A percentile compares a stretch with the other conserved stretches of the same genome.
These are phyloP conservation scores for Phoenicopterus ruber DNA, from an alignment of 2,113 vertebrate genomes.

Conservation along the genomic window DNA sequence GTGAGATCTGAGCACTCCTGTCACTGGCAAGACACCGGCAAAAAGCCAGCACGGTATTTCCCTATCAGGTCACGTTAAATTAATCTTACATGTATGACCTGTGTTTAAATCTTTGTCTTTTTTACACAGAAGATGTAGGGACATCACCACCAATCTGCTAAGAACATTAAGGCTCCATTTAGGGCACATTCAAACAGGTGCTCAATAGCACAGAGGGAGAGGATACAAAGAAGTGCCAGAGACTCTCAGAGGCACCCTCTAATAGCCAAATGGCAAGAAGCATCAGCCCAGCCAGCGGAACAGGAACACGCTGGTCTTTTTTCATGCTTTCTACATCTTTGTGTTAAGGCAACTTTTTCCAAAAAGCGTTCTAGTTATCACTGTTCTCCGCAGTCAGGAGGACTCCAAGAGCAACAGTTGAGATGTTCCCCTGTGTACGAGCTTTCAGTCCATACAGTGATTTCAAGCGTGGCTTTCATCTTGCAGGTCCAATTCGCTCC, in stretches of 20 bases:
- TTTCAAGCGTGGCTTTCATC: neutral
- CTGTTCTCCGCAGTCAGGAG: neutral
- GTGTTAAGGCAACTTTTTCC: neutral
- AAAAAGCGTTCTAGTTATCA: neutral
- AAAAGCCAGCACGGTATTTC: neutral
- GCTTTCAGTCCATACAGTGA: neutral
- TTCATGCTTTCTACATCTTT: neutral
- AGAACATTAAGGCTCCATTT: neutral
- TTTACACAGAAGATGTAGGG: neutral
- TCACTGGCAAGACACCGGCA: neutral
- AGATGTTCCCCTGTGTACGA: rapidly evolving
- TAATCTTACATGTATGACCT: neutral
- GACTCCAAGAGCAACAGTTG: neutral
- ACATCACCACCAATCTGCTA: neutral
- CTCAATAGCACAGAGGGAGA: neutral
- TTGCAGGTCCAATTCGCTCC: neutral
- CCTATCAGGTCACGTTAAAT: rapidly evolving
- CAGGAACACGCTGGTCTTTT: neutral
- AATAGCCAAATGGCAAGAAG: rapidly evolving
- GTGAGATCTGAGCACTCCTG: neutral
- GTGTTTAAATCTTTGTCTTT: neutral
- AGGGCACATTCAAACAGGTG: neutral
- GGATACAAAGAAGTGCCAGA: neutral
- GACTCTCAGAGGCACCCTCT: neutral
- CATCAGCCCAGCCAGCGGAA: neutral